Conservation (phyloP, 2,888 invertebrate species). For the Ethmia dodecea region DNA sequence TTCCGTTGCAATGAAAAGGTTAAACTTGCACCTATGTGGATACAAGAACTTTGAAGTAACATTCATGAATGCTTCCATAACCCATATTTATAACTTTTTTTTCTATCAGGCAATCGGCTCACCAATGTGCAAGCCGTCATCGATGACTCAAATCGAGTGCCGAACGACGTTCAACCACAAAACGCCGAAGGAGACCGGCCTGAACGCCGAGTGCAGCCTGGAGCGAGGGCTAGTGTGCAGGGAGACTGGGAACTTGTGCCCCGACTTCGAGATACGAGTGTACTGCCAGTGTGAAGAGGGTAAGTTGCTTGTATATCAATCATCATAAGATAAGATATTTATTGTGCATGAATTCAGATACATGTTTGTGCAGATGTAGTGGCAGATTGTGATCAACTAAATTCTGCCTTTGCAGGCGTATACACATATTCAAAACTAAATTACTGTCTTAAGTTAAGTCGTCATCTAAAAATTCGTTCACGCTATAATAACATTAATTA, state of each 20-base stretch:
- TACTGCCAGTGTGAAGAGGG: constrained; percentile 74
- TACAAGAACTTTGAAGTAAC: no score
- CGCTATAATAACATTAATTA: no score
- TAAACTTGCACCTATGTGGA: no score
- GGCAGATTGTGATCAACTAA: no score
- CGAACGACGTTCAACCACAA: constrained; percentile 81
- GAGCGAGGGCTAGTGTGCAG: constrained; percentile 84
- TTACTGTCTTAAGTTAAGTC: no score
- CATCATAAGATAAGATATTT: background rate
- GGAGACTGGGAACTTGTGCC: constrained; percentile 73
- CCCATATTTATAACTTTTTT: background rate
- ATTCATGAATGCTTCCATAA: no score
- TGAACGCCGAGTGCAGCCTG: constrained; percentile 86
- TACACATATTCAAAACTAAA: no score
- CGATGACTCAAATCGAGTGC: constrained; percentile 86
- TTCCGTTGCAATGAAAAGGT: no score
- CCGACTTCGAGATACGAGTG: constrained; percentile 90
- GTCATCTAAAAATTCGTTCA: no score
- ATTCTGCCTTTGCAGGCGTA: no score
- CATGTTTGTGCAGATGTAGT: no score
- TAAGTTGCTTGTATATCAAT: constrained; percentile 13
- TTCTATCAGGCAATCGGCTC: constrained; percentile 47
- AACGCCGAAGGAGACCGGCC: constrained; percentile 82
- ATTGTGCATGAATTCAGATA: no score
- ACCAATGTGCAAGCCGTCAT: constrained; percentile 78